A percentile compares a stretch with the other conserved stretches of the same genome.
phyloP scores from a whole-genome alignment of 92 coral and sea anemone genomes.

The Pocillopora meandrina region DNA sequence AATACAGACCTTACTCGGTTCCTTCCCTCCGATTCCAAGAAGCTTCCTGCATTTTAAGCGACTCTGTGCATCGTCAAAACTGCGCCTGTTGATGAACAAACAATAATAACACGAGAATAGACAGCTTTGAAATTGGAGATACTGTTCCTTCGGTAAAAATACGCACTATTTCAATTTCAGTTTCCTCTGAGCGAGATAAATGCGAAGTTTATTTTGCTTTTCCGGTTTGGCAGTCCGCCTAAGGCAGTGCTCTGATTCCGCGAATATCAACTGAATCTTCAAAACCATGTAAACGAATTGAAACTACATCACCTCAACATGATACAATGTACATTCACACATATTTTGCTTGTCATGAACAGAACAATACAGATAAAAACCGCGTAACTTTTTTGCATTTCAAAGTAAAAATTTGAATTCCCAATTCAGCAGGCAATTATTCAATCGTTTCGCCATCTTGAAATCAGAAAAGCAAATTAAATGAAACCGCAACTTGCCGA shows the following conservation, averaged over 20 bases:
- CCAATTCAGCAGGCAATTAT: neutral
- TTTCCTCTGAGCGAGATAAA: conserved; percentile 7
- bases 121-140: conserved; percentile 14
- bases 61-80: conserved; percentile 99
- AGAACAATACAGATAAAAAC: neutral
- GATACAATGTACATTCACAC: conserved; percentile 23
- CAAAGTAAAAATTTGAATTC: neutral
- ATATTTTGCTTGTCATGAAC: neutral
- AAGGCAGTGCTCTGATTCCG: too few species aligned
- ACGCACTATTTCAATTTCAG: conserved; percentile 5
- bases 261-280: too few species aligned
- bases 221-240: too few species aligned
- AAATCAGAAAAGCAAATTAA: conserved; percentile 4
- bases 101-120: conserved; percentile 36
- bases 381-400: neutral
- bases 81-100: conserved; percentile 68
- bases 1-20: conserved; percentile 84
- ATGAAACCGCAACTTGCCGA: neutral
- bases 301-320: neutral
- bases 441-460: conserved; percentile 2
- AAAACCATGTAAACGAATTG: neutral
- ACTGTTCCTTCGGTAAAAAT: conserved; percentile 27
- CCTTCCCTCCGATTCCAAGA: conserved; percentile 96
- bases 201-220: neutral
- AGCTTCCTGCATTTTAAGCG: conserved; percentile 96